phyloP scores from a whole-genome alignment of 2,888 invertebrate species.

The Pegoplata infirma region DNA sequence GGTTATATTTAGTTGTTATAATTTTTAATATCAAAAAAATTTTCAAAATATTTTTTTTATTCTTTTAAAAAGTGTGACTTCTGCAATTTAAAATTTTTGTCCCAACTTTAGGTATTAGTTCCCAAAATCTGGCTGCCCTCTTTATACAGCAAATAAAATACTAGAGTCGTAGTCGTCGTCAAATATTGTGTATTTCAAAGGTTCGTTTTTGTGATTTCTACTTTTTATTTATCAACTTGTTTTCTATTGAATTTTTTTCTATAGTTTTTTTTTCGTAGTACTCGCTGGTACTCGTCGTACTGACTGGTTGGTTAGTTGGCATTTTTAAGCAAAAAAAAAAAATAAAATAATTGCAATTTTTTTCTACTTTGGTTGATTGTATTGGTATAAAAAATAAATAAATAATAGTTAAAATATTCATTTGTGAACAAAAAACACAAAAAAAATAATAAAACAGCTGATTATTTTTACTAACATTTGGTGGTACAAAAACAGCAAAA shows the following conservation, averaged over 20 bases:
- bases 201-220: constrained; percentile 21
- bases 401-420: background rate
- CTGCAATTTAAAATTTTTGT: too few relatives aligned
- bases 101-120: too few relatives aligned
- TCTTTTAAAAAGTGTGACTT: too few relatives aligned
- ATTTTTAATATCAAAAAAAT: too few relatives aligned
- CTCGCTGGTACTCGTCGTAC: background rate
- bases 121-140: too few relatives aligned
- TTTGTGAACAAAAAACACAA: background rate
- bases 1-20: too few relatives aligned
- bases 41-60: too few relatives aligned
- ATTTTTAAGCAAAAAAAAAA: background rate
- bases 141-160: too few relatives aligned
- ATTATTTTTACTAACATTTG: background rate
- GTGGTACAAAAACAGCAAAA: too few relatives aligned
- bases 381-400: background rate
- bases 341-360: background rate
- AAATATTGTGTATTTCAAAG: constrained; percentile 15
- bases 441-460: background rate
- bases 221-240: constrained; percentile 39
- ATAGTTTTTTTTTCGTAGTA: background rate
- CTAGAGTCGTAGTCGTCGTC: too few relatives aligned
- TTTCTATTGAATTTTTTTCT: constrained; percentile 37
- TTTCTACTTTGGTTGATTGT: background rate
- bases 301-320: background rate